Evolutionary conservation across 1,140 invertebrate genomes (phyloP), one percentile per base, ranked within the genome.

Genomic region (Mylabris phalerata): DNA sequence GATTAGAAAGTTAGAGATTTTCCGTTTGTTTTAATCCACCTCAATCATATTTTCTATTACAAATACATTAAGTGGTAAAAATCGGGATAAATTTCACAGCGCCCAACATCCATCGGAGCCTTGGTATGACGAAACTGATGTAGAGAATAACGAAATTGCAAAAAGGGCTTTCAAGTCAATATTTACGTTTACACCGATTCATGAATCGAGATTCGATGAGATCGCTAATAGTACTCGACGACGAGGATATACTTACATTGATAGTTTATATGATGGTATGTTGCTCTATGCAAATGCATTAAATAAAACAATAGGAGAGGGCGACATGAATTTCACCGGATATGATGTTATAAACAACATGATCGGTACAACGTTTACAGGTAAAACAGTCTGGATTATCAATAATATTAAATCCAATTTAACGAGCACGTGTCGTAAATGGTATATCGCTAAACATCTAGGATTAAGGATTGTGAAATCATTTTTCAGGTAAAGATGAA

Each of bases 181-280:
- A 48, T 80, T 98, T 47, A 97, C 90, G 0, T 89, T 98, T n/a
- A 96, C 93, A 0, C 71, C 72, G 11, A 57, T 59, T 79, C 87
- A 5, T 70, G 86, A 73, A 55, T 64, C 68, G 4, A 50, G 66
- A 24, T 67, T 67, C 24, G 59, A 62, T 26, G 51, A 62, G 44
- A 65, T 24, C 3, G 38, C 7, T 43, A 48, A 60, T 1, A 25
- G 50, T 55, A 59, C 26, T 13, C 19, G 48, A 45, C 42, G 38
- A 47, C 57, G 66, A 60, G 70, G 71, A 9, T 59, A 43, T 0
- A 62, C 66, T 49, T 71, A 65, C 51, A 57, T 72, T 7, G 67
- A 72, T 2, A 93, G 94, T 0, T 96, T 98, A 74, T 95, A 98
- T 71, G 96, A 99, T 70, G 89, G 89, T 0, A 91, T 98, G 9